Evolutionary conservation across 2,888 invertebrate genomes (phyloP).

Genomic region (Cenopis cana): DNA sequence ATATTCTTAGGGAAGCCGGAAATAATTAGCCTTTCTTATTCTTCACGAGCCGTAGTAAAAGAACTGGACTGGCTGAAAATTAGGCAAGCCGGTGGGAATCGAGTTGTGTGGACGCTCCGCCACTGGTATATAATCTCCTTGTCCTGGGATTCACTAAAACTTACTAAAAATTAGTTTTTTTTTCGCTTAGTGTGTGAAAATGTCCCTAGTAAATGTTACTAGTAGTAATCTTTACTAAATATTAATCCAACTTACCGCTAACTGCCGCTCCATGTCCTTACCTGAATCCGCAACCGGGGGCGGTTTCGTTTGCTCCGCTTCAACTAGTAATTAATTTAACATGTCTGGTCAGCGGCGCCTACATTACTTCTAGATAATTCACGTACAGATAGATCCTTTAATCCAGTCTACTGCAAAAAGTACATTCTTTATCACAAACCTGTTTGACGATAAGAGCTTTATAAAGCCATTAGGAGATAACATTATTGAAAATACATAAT

Average conservation of each 20-base stretch:
- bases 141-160: too few relatives aligned
- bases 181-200: too few relatives aligned
- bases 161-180: too few relatives aligned
- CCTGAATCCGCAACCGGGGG: constrained; percentile 43
- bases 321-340: constrained; percentile 66
- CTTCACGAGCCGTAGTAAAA: too few relatives aligned
- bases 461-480: neutral
- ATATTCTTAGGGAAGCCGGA: too few relatives aligned
- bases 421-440: neutral
- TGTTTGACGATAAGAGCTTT: neutral
- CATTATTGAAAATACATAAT: neutral
- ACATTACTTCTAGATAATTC: constrained; percentile 32
- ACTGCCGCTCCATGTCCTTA: constrained; percentile 17
- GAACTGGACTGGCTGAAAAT: too few relatives aligned
- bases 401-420: neutral
- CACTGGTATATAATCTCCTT: too few relatives aligned
- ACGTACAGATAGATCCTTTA: neutral
- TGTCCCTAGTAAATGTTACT: too few relatives aligned
- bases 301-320: constrained; percentile 57
- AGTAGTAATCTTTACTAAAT: too few relatives aligned
- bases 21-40: too few relatives aligned
- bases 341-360: constrained; percentile 52
- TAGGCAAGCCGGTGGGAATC: too few relatives aligned
- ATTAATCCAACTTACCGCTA: constrained; percentile 10
- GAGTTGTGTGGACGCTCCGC: too few relatives aligned